phyloP scores from a whole-genome alignment of 2,113 vertebrate genomes.

The Aix galericulata region DNA sequence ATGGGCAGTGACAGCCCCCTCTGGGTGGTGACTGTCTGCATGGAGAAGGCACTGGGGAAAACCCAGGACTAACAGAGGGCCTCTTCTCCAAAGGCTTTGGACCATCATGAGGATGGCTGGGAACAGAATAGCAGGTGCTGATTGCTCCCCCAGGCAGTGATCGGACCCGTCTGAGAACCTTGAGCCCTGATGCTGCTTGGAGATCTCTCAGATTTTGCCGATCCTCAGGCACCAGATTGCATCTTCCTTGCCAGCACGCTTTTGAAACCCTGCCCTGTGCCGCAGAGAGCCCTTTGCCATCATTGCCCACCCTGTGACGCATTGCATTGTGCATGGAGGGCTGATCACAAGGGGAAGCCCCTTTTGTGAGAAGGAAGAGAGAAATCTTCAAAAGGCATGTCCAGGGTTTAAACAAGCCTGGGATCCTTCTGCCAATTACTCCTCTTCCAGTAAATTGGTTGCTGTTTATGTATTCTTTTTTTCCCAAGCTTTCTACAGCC shows the following conservation, averaged over 20 bases:
- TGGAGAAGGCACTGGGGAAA: background rate
- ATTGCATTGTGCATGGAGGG: background rate
- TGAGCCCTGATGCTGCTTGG: background rate
- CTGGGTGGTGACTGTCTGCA: background rate
- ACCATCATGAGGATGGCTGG: background rate
- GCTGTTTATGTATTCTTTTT: background rate
- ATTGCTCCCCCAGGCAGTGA: background rate
- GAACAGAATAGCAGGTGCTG: background rate
- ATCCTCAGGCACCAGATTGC: background rate
- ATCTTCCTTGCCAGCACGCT: background rate
- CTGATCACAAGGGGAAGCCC: background rate
- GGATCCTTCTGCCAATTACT: background rate
- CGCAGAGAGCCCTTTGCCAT: background rate
- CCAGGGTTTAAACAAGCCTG: background rate
- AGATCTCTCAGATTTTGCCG: background rate
- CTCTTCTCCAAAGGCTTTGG: background rate
- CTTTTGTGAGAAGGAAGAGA: background rate
- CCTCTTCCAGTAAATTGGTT: background rate
- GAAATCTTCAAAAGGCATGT: background rate
- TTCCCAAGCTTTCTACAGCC: background rate
- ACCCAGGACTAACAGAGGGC: background rate
- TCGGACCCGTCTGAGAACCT: background rate
- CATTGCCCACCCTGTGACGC: accelerated
- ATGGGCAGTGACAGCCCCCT: background rate
- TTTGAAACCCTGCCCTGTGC: background rate